Evolutionary conservation across 37 sponge, comb jelly and placozoan species (phyloP).

Genomic region (Agelas oroides): DNA sequence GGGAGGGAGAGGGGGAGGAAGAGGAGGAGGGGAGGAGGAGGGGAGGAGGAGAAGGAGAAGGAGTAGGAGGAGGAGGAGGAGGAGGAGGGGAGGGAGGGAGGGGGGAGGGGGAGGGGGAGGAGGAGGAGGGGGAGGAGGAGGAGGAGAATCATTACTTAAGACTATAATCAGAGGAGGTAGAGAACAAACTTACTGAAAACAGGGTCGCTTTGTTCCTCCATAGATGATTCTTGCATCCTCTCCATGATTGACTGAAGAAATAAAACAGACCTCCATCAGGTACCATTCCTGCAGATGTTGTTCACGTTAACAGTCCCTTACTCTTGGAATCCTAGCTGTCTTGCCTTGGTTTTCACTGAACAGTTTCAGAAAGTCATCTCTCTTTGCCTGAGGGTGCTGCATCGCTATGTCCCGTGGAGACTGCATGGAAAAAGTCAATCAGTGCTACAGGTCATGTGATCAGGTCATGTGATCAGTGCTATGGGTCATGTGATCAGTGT

Average conservation of each 20-base stretch:
- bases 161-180: no score
- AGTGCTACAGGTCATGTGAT: no score
- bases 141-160: no score
- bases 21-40: no score
- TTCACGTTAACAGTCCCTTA: background rate
- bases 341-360: constrained; percentile 46
- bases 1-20: background rate
- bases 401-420: constrained; percentile 42
- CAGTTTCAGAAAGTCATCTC: constrained; percentile 58
- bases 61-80: background rate
- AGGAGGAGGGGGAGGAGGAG: background rate
- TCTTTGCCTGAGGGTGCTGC: constrained; percentile 58
- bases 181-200: background rate
- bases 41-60: background rate
- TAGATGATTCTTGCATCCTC: no score
- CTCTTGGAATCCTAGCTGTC: constrained; percentile 41
- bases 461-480: no score
- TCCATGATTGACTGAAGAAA: no score
- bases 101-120: background rate
- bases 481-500: no score
- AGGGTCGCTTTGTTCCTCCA: no score
- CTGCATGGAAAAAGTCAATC: background rate
- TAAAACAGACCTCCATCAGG: no score
- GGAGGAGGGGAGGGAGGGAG: constrained; percentile 4
- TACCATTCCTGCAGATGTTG: no score